Percentiles rank a stretch among this genome's conserved stretches.
These are phyloP conservation scores for Leuciscus idus DNA, from an alignment of 2,113 vertebrate species.

Conservation along the genomic window DNA sequence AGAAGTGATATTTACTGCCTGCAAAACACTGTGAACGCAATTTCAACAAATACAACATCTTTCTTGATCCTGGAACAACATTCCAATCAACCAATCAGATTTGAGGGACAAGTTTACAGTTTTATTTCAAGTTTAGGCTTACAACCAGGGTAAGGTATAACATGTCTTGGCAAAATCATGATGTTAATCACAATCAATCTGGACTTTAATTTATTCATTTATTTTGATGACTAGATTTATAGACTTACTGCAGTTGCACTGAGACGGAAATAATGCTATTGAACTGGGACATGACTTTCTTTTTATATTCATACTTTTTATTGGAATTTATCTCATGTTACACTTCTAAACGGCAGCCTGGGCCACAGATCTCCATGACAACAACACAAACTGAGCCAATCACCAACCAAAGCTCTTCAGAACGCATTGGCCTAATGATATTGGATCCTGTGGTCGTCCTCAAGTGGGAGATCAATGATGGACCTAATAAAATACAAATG, in stretches of 20 bases:
- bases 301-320: slow-evolving; percentile 1
- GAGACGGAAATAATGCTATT: background rate
- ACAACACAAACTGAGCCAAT: slow-evolving; percentile 10
- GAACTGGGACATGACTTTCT: background rate
- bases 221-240: background rate
- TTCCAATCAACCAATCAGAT: too few species aligned
- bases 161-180: too few species aligned
- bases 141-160: too few species aligned
- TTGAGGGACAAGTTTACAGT: too few species aligned
- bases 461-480: slow-evolving; percentile 34
- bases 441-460: slow-evolving; percentile 7
- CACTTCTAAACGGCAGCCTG: background rate
- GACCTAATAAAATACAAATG: slow-evolving; percentile 28
- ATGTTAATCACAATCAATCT: background rate
- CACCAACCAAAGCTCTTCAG: slow-evolving; percentile 9
- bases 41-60: too few species aligned
- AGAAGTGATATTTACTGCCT: background rate
- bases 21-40: background rate
- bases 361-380: slow-evolving; percentile 15
- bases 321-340: background rate
- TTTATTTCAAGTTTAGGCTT: too few species aligned
- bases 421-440: slow-evolving; percentile 15
- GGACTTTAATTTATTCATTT: background rate
- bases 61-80: too few species aligned
- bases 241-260: background rate